Base-by-base conservation (phyloP, 2,113 vertebrate genomes). In the Poeciliopsis prolifica region DNA sequence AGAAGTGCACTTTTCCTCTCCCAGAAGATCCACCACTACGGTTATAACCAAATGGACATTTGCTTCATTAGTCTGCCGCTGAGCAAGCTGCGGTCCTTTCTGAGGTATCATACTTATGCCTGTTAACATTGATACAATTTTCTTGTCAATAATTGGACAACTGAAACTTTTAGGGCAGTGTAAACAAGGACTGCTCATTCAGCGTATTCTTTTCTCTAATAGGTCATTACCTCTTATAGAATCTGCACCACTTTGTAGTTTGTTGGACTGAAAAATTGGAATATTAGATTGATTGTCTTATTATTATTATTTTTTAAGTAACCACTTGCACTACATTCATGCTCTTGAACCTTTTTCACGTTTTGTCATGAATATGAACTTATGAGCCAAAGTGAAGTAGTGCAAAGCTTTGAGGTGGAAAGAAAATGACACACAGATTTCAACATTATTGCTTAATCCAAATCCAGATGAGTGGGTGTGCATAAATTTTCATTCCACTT, bases 1-100 rank as follows among this genome's bases (percentile, higher is more conserved):
- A 95, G 94, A 95, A 94, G 93, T 92, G 91, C 94, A 93, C 93
- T 95, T 95, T 95, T 94, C 89, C 86, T 85, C 87, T 94, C 94
- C 92, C 94, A 81, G 77, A 94, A 95, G 94, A 93, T 93, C 90
- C 84, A 80, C 82, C 82, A 81, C 91, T 92, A 92, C 92, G 88
- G 87, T 89, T 92, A 88, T 91, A 93, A 93, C 88, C 92, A 94
- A 94, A 94, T 95, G 90, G 92, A 93, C 88, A 88, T 90, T 84
- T 87, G 79, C 85, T 89, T 94, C 88, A 92, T 94, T 93, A 92
- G 85, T 89, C 87, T 91, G 84, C 89, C 81, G 69, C 88, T 89
- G 88, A 92, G 87, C 87, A 83, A 80, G 88, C 87, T 84, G 66
- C 61, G 84, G 84, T 89, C 78, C 73, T 84, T 72, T 26, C 87